Base-by-base conservation (phyloP, 2,888 invertebrate species). In the Agriopis aurantiaria region DNA sequence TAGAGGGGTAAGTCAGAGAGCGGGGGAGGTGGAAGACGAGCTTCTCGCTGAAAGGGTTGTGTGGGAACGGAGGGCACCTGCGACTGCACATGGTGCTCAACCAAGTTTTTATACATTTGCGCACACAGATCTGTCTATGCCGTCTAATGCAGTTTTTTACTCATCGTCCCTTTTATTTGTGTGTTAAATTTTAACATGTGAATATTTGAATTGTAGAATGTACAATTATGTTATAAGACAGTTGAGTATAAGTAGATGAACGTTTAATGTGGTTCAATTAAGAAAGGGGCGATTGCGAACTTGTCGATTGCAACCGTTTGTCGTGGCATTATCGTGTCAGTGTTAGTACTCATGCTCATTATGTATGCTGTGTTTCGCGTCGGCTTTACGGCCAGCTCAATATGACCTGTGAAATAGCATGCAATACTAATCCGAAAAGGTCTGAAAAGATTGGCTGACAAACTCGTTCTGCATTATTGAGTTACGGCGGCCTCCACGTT, bases 41-140 rank as follows among this genome's bases (percentile, higher is more conserved):
- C 88, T 86, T 82, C 83, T 83, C 82, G 88, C 90, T 91, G 91
- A 94, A 94, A 94, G 94, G 94, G 94, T 95, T 94, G 94, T 94
- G 94, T 95, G 94, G 94, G 95, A 95, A 95, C 93, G 84, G 85
- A 90, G 91, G 94, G 94, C 95, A 95, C 95, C 95, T 95, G 94
- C 95, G 91, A 79, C 88, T 89, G 91, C 93, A 94, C 91, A 94
- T 93, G 94, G 91, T 92, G 91, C 87, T 89, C 87, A 88, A 87
- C 80, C 80, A 73, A 78, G 85, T 92, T 93, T 94, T 93, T 93
- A 88, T 87, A 80, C 89, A 88, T 93, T 91, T 86, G 89, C 88
- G 90, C 86, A 90, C 88, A 88, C 87, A 90, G 86, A 90, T 91
- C 90, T 86, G 85, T 77, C 72, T 76, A 63, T 72, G 62, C 67